These are phyloP conservation scores for Drosophila neutralis DNA, from an alignment of 2,888 invertebrate genomes.

Conservation along the genomic window DNA sequence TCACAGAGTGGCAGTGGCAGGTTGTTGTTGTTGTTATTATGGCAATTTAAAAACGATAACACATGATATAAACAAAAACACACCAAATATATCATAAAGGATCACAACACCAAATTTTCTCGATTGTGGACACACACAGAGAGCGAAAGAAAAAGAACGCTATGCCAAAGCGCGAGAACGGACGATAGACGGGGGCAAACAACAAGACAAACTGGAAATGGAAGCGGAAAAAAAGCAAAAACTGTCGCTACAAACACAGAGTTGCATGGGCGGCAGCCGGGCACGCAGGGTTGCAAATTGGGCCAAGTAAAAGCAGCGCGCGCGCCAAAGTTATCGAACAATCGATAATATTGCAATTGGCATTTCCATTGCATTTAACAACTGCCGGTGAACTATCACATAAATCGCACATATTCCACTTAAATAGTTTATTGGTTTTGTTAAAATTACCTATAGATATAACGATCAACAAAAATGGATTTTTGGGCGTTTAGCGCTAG, in stretches of 20 bases:
- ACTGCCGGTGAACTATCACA: conserved; percentile 5
- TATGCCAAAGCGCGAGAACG: conserved; percentile 66
- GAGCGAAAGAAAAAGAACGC: conserved; percentile 70
- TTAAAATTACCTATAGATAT: neutral
- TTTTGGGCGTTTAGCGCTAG: conserved; percentile 25
- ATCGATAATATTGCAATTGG: conserved; percentile 55
- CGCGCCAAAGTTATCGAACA: conserved; percentile 54
- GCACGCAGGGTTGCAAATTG: conserved; percentile 67
- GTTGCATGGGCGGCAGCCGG: conserved; percentile 69
- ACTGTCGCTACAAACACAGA: conserved; percentile 74
- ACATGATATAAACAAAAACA: conserved; percentile 37
- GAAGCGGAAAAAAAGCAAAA: conserved; percentile 73
- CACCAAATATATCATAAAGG: conserved; percentile 41
- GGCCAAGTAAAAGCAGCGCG: conserved; percentile 21
- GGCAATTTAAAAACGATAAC: conserved; percentile 44
- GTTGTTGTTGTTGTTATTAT: conserved; percentile 69
- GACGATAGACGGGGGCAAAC: conserved; percentile 67
- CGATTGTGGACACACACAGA: conserved; percentile 56
- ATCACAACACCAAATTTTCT: conserved; percentile 55
- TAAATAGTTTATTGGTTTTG: neutral
- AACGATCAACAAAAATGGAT: conserved; percentile 26
- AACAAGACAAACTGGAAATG: conserved; percentile 76
- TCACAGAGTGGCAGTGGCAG: conserved; percentile 53
- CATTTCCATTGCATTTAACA: conserved; percentile 19
- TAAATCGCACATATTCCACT: neutral